A percentile compares a stretch with the other conserved stretches of the same genome.
These are phyloP conservation scores for Odontomachus brunneus DNA, from an alignment of 1,140 invertebrate species.

Conservation along the genomic window DNA sequence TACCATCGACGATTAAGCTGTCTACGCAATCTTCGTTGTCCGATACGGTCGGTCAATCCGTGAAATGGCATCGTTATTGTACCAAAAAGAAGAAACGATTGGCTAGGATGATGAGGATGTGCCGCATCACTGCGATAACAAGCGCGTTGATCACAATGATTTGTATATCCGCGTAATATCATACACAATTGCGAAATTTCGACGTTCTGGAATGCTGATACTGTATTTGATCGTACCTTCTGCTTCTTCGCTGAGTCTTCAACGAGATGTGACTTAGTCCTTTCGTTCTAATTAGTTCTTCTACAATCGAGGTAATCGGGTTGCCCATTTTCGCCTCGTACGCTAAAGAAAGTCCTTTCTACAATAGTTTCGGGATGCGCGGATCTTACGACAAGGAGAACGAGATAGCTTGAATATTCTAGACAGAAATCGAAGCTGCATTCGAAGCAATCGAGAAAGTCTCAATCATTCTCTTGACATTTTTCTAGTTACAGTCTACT, in stretches of 20 bases:
- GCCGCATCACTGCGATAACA: constrained; percentile 15
- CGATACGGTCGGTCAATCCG: constrained; percentile 26
- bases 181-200: constrained; percentile 27
- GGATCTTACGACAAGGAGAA: constrained; percentile 55
- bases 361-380: constrained; percentile 23
- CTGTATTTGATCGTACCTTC: constrained; percentile 38
- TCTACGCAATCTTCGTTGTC: constrained; percentile 57
- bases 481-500: constrained; percentile 12
- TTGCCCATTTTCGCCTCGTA: constrained; percentile 62
- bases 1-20: not conserved
- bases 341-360: constrained; percentile 48
- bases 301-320: constrained; percentile 76
- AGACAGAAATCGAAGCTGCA: not conserved
- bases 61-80: constrained; percentile 67
- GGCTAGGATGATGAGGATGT: constrained; percentile 17
- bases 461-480: constrained; percentile 2
- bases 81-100: constrained; percentile 3
- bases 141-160: constrained; percentile 41
- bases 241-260: not conserved
- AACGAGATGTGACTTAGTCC: constrained; percentile 11
- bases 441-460: not conserved
- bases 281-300: constrained; percentile 59
- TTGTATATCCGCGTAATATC: constrained; percentile 10
- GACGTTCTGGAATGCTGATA: constrained; percentile 69
- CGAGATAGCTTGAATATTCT: not conserved